Conservation (phyloP, 2,113 vertebrate species). For the Ahaetulla prasina region DNA sequence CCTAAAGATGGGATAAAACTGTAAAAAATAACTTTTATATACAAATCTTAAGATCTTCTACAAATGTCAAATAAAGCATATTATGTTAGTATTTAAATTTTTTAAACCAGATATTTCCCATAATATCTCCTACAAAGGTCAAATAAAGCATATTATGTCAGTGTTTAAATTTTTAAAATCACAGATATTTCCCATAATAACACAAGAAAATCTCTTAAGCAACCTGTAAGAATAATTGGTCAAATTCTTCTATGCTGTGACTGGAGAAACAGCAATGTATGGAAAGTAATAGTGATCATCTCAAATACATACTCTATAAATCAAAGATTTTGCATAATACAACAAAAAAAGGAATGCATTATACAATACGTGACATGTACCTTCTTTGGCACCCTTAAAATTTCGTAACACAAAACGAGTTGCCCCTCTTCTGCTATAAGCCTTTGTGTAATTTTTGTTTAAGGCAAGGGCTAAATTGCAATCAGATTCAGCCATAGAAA, state of each 20-base stretch:
- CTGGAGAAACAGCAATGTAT: not conserved
- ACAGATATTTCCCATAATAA: not conserved
- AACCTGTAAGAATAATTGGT: not conserved
- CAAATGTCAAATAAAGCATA: not conserved
- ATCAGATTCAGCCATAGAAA: slow-evolving; percentile 90
- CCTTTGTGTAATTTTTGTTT: slow-evolving; percentile 83
- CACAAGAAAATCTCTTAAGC: not conserved
- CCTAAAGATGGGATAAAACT: not conserved
- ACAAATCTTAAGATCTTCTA: not conserved
- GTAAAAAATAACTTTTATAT: not conserved
- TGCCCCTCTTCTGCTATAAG: slow-evolving; percentile 83
- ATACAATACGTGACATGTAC: slow-evolving; percentile 49
- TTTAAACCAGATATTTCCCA: not conserved
- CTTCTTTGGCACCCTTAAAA: slow-evolving; percentile 83
- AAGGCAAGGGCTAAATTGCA: slow-evolving; percentile 91
- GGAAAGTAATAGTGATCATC: not conserved
- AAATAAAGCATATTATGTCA: no score
- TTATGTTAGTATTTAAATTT: not conserved
- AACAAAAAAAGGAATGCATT: accelerated
- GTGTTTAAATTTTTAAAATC: not conserved
- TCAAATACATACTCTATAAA: not conserved
- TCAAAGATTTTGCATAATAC: not conserved
- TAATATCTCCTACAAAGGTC: no score
- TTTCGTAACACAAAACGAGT: slow-evolving; percentile 81
- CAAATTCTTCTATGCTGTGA: not conserved